A percentile compares a stretch with the other conserved stretches of the same genome.
Evolutionary conservation across 2,113 vertebrate genomes (phyloP).

Genomic region (Okapia johnstoni): DNA sequence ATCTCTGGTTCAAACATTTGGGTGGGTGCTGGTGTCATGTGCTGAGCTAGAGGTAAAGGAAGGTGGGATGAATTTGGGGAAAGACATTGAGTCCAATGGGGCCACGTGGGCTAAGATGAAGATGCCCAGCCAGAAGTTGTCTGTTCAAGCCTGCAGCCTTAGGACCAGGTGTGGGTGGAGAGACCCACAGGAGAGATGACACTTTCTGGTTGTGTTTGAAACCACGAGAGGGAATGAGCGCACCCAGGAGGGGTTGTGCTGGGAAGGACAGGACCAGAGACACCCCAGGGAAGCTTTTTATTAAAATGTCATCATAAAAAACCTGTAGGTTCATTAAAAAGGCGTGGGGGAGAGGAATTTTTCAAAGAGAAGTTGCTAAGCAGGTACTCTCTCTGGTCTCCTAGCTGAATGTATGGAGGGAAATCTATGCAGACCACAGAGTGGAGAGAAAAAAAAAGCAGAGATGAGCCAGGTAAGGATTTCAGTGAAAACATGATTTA

Average conservation of each 20-base stretch:
- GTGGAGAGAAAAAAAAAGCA: not conserved
- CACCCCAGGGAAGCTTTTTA: not conserved
- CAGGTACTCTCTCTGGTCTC: not conserved
- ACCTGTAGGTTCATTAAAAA: not conserved
- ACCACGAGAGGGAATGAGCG: rapidly evolving
- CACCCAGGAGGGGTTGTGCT: not conserved
- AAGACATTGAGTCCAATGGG: not conserved
- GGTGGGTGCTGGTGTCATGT: no score
- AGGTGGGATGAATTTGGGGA: not conserved
- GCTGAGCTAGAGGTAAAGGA: not conserved
- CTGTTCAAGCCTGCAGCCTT: not conserved
- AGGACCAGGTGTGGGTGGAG: not conserved
- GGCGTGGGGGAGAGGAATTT: rapidly evolving
- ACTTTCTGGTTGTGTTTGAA: not conserved
- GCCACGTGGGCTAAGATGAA: not conserved
- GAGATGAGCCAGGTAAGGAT: not conserved
- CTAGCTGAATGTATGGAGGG: not conserved
- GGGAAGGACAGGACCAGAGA: no score
- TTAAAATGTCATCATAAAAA: not conserved
- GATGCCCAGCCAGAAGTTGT: not conserved
- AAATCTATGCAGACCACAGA: rapidly evolving
- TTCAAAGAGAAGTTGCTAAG: not conserved
- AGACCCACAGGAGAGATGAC: rapidly evolving
- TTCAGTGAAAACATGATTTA: no score
- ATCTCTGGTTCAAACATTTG: not conserved